Evolutionary conservation across 2,113 vertebrate genomes (phyloP).

Genomic region (Chitala chitala): DNA sequence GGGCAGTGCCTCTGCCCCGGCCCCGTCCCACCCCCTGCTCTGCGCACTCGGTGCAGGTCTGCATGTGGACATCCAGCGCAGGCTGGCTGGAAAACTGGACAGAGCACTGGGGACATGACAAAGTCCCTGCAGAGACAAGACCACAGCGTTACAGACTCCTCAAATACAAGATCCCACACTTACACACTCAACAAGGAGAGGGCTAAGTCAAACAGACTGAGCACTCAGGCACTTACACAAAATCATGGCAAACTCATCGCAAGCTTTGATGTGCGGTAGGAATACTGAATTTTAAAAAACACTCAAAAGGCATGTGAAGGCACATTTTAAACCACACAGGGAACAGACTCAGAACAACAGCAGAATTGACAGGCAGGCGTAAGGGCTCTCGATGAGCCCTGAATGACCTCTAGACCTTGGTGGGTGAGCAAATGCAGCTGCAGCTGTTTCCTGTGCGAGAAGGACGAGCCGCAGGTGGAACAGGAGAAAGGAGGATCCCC

Average conservation of each 20-base stretch:
- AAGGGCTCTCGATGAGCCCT: too few species aligned
- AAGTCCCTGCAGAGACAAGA: conserved; percentile 8
- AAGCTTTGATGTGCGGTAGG: too few species aligned
- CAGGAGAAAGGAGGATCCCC: conserved; percentile 65
- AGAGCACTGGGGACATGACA: conserved; percentile 65
- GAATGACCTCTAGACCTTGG: conserved; percentile 34
- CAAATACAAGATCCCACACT: neutral
- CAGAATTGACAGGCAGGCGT: too few species aligned
- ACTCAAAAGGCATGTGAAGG: too few species aligned
- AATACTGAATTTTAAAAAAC: too few species aligned
- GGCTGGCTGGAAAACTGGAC: conserved; percentile 71
- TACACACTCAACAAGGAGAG: too few species aligned
- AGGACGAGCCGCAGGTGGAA: conserved; percentile 56
- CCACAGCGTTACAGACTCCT: neutral
- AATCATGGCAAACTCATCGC: too few species aligned
- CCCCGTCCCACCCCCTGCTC: neutral
- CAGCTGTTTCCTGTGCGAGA: conserved; percentile 56
- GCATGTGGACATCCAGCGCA: conserved; percentile 71
- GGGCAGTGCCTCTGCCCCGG: conserved; percentile 52
- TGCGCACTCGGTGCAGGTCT: conserved; percentile 59
- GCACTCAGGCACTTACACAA: too few species aligned
- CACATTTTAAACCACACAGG: too few species aligned
- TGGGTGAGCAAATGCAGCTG: conserved; percentile 60
- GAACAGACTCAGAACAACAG: too few species aligned
- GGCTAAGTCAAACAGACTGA: too few species aligned